Evolutionary conservation across 2,888 invertebrate species (phyloP).

Genomic region (Cheiracanthium punctorium): DNA sequence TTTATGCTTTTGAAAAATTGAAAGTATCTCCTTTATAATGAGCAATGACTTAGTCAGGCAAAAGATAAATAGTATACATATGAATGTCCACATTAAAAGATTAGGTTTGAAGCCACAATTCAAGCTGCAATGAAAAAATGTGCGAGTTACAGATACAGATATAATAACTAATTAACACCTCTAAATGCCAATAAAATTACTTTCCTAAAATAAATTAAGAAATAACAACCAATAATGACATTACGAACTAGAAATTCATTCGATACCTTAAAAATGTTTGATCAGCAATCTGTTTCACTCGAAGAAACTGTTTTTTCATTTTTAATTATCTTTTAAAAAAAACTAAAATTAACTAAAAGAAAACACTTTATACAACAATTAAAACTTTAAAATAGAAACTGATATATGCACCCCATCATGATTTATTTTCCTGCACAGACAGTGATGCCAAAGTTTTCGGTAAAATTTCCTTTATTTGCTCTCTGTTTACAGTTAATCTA

Average conservation of each 20-base stretch:
- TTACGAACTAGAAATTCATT: background rate
- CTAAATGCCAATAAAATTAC: too few relatives aligned
- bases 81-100: background rate
- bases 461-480: too few relatives aligned
- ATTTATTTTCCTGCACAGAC: background rate
- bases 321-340: background rate
- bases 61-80: too few relatives aligned
- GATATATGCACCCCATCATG: background rate
- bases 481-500: too few relatives aligned
- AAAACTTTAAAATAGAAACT: background rate
- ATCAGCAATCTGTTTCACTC: slow-evolving; percentile 63
- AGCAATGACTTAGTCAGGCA: too few relatives aligned
- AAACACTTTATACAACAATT: background rate
- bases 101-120: too few relatives aligned
- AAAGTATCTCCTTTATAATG: too few relatives aligned
- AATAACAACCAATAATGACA: background rate
- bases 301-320: slow-evolving; percentile 59
- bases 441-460: too few relatives aligned
- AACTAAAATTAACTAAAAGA: background rate
- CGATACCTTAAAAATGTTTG: slow-evolving; percentile 52
- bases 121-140: too few relatives aligned
- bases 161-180: too few relatives aligned
- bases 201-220: background rate
- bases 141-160: too few relatives aligned
- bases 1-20: too few relatives aligned